Evolutionary conservation across 2,797 vertebrate genomes (phyloP).

Genomic region (Bucorvus abyssinicus): DNA sequence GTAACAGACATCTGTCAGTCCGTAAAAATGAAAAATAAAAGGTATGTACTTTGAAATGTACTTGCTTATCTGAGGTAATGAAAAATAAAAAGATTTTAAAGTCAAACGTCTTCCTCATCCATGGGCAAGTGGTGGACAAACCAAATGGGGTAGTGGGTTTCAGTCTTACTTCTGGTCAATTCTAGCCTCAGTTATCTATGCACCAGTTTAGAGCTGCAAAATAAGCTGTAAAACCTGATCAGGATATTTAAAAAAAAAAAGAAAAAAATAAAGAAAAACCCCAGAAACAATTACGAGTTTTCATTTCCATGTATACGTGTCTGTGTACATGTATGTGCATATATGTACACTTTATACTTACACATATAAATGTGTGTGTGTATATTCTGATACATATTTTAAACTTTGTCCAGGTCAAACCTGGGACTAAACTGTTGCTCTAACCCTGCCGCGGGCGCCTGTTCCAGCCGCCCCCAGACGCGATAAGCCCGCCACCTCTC

Average conservation of each 20-base stretch:
- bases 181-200: background rate
- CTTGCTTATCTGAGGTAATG: background rate
- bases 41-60: background rate
- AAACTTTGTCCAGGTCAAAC: background rate
- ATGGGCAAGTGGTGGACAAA: background rate
- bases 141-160: background rate
- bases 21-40: background rate
- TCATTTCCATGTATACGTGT: background rate
- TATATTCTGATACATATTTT: background rate
- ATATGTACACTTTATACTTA: background rate
- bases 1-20: background rate
- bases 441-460: background rate
- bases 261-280: background rate
- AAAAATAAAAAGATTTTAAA: background rate
- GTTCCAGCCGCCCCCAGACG: background rate
- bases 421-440: background rate
- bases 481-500: slow-evolving; percentile 74
- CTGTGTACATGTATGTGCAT: rapidly evolving
- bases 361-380: rapidly evolving
- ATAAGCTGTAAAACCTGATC: background rate
- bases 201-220: background rate
- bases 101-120: background rate
- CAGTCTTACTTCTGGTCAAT: background rate
- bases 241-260: background rate
- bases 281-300: background rate